Evolutionary conservation across 2,888 invertebrate genomes (phyloP).

Genomic region (Perizoma flavofasciatum): DNA sequence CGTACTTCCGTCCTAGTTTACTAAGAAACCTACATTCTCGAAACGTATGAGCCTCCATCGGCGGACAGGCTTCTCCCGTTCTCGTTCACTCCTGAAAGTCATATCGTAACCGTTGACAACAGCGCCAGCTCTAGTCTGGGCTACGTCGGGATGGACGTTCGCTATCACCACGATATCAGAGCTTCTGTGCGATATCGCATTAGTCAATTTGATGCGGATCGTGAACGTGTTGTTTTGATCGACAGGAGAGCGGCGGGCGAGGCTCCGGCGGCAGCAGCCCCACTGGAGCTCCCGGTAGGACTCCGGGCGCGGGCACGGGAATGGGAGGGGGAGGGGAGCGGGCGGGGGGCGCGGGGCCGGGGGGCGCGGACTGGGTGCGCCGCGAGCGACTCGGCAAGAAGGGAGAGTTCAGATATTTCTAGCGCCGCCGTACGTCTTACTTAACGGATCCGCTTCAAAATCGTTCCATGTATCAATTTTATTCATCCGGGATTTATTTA

Average conservation of each 20-base stretch:
- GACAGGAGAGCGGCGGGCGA: conserved; percentile 72
- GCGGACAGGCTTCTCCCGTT: no score
- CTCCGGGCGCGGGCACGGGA: conserved; percentile 78
- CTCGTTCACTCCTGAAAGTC: no score
- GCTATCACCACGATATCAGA: no score
- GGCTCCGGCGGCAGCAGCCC: conserved; percentile 69
- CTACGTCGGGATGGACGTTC: no score
- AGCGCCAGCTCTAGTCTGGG: no score
- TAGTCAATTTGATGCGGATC: no score
- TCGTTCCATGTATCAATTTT: no score
- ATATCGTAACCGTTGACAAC: no score
- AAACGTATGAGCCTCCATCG: no score
- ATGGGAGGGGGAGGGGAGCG: conserved; percentile 58
- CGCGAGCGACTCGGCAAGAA: conserved; percentile 96
- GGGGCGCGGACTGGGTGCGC: conserved; percentile 92
- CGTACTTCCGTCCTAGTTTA: no score
- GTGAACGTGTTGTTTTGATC: conserved; percentile 42
- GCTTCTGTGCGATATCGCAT: no score
- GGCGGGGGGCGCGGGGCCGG: conserved; percentile 62
- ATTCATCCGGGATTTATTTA: background rate
- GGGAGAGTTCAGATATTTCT: conserved; percentile 97
- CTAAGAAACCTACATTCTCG: no score
- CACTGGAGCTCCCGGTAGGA: conserved; percentile 65
- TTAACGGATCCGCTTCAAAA: conserved; percentile 6
- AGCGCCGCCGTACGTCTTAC: conserved; percentile 53